Percentiles rank a stretch among this genome's conserved stretches.
Evolutionary conservation across 1,140 invertebrate species (phyloP).

Genomic region (Pseudomyrmex sp.): DNA sequence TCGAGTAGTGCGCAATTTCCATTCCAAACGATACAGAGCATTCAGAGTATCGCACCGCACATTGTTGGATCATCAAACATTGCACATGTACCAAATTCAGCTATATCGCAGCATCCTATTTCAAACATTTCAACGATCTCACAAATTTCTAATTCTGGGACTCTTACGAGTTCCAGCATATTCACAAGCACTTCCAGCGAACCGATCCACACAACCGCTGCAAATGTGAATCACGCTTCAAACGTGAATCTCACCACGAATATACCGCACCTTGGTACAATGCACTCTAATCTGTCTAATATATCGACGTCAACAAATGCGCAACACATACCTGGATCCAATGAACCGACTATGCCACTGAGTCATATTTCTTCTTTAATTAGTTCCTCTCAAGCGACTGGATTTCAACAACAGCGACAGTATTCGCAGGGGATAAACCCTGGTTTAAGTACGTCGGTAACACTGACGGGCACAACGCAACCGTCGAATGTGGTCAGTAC

Average conservation of each 20-base stretch:
- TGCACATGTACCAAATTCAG: constrained; percentile 77
- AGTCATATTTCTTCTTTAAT: constrained; percentile 74
- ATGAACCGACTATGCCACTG: constrained; percentile 75
- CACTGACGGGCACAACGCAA: constrained; percentile 73
- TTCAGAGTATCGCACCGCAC: constrained; percentile 83
- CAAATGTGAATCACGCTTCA: constrained; percentile 77
- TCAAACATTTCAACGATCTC: constrained; percentile 74
- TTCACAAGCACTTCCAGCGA: constrained; percentile 81
- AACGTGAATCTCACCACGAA: constrained; percentile 79
- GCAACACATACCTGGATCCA: constrained; percentile 75
- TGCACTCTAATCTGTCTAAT: constrained; percentile 82
- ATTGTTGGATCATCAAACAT: constrained; percentile 82
- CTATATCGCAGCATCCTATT: constrained; percentile 78
- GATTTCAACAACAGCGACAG: constrained; percentile 78
- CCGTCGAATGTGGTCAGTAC: constrained; percentile 77
- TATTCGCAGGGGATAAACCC: constrained; percentile 78
- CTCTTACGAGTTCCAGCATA: constrained; percentile 74
- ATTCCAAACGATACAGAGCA: constrained; percentile 83
- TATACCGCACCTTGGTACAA: constrained; percentile 81
- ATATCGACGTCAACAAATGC: constrained; percentile 78
- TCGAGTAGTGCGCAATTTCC: constrained; percentile 81
- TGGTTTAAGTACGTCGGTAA: constrained; percentile 72
- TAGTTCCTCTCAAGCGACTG: constrained; percentile 73
- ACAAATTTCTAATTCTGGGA: constrained; percentile 76
- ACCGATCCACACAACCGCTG: constrained; percentile 77